Evolutionary conservation across 2,113 vertebrate genomes (phyloP), one percentile per base, ranked within the genome.

Genomic region (Poecilia latipinna): DNA sequence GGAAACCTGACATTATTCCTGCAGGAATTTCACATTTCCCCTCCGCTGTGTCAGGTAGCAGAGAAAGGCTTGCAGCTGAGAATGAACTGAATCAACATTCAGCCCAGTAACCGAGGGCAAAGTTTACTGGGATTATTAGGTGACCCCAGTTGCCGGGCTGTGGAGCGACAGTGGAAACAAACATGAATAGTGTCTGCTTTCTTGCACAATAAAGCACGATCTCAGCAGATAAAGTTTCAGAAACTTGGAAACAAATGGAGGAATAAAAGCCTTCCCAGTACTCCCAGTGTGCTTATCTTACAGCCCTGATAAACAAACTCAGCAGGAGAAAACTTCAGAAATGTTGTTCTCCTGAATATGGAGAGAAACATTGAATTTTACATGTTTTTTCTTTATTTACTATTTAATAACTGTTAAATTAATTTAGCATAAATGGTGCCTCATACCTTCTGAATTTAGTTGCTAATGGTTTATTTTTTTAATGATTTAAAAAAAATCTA

Each of bases 161-260:
- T 85, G 79, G 66, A 81, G 65, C 63, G 77, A 26, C 67, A 39
- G 63, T 85, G 80, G 66, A 81, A 89, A 87, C 70, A 78, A 74
- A 87, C 79, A 72, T 62, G 78, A 74, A 69, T 67, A 82, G 79
- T 65, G 81, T 82, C 78, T 86, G 65, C 77, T 78, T 77, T 69
- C 89, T 89, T 82, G 70, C 70, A 72, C 79, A 84, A 70, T 75
- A 26, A 61, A 35, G 44, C 33, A 64, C 63, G 68, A 82, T 74
- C 61, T 71, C 26, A 69, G 70, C 72, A 77, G 65, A 86, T 80
- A 60, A 73, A 35, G 68, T 84, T 84, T 83, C 75, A 66, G 65
- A 61, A 82, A 72, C 82, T 8, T 35, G 78, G 79, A 70, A 64
- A 48, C 29, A 39, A 69, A 68, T 66, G 62, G 24, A 68, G 39